These are phyloP conservation scores for Panurus biarmicus DNA, from an alignment of 2,113 vertebrate species.

Conservation along the genomic window DNA sequence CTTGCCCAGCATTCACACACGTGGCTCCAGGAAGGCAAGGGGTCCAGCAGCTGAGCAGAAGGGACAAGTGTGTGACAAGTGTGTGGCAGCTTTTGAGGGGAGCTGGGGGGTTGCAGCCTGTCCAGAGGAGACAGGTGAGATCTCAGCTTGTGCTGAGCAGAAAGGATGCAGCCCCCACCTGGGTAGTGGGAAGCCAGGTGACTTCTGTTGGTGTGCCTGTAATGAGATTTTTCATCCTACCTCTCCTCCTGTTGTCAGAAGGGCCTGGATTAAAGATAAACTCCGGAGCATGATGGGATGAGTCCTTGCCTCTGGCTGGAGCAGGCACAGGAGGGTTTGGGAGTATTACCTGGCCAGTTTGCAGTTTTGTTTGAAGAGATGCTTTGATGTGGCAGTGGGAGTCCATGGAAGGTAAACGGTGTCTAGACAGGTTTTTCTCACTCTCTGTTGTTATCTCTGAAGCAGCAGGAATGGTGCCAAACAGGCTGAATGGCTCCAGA, in stretches of 20 bases:
- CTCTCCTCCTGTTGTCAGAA: not conserved
- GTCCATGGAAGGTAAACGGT: not conserved
- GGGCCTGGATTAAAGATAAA: not conserved
- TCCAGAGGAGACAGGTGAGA: not conserved
- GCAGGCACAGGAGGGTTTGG: not conserved
- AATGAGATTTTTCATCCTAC: not conserved
- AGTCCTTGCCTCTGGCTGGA: not conserved
- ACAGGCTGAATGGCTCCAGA: not conserved
- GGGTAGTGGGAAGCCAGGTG: not conserved
- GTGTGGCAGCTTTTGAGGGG: not conserved
- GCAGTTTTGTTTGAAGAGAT: not conserved
- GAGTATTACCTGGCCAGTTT: not conserved
- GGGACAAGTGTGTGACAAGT: not conserved
- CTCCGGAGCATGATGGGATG: not conserved
- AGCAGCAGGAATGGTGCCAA: not conserved
- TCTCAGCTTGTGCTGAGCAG: not conserved
- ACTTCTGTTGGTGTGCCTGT: not conserved
- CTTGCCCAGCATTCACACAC: not conserved
- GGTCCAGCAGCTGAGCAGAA: not conserved
- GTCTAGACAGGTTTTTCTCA: conserved; percentile 28
- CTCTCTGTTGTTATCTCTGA: conserved; percentile 12
- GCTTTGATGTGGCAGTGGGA: conserved; percentile 15
- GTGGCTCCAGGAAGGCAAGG: not conserved
- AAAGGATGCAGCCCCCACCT: not conserved
- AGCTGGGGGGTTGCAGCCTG: not conserved